A percentile compares a stretch with the other conserved stretches of the same genome.
Evolutionary conservation across 2,888 invertebrate species (phyloP).

Genomic region (Tupiocoris notatus): DNA sequence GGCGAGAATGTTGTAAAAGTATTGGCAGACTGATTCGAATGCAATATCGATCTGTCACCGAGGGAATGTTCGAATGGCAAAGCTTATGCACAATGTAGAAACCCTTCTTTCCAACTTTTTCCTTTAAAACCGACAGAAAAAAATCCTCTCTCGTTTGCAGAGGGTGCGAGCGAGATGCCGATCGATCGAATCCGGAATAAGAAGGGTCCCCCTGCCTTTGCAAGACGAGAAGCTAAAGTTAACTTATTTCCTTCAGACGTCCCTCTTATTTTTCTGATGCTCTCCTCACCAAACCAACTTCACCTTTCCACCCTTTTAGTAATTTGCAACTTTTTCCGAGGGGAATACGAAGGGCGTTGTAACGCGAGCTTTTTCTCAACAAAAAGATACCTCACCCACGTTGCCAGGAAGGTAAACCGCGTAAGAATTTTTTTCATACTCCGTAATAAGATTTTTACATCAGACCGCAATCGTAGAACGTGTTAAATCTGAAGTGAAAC

Average conservation of each 20-base stretch:
- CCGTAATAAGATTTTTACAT: too few relatives aligned
- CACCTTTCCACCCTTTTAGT: background rate
- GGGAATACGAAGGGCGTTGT: background rate
- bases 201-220: background rate
- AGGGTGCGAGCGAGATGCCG: background rate
- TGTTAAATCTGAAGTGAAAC: too few relatives aligned
- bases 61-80: background rate
- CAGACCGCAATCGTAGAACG: too few relatives aligned
- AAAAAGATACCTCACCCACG: background rate
- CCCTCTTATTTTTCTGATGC: constrained; percentile 7
- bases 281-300: background rate
- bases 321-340: background rate
- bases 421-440: too few relatives aligned
- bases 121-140: background rate
- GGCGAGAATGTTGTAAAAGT: too few relatives aligned
- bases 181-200: background rate
- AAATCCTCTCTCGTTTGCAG: background rate
- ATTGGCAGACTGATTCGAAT: too few relatives aligned
- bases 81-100: background rate
- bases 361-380: background rate
- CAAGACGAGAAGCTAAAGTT: constrained; percentile 22
- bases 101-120: too few relatives aligned
- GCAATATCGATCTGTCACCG: background rate
- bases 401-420: background rate
- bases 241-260: constrained; percentile 30